A percentile compares a stretch with the other conserved stretches of the same genome.
Conservation (phyloP, 2,888 invertebrate species). For the Platycheirus albimanus region DNA sequence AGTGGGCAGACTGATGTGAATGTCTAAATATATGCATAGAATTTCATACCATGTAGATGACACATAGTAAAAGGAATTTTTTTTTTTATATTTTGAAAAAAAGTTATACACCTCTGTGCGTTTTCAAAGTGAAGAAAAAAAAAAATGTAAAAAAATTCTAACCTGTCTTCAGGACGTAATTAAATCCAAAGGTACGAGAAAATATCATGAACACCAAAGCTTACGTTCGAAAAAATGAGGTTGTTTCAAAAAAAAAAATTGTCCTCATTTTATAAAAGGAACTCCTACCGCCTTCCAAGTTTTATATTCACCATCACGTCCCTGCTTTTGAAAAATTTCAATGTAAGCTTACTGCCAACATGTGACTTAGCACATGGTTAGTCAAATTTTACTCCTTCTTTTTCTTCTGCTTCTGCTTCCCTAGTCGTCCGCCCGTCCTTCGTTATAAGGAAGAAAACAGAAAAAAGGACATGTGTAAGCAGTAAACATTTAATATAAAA, state of each 20-base stretch:
- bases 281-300: background rate
- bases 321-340: slow-evolving; percentile 42
- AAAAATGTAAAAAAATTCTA: background rate
- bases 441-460: slow-evolving; percentile 25
- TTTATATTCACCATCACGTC: background rate
- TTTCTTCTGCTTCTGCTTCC: background rate
- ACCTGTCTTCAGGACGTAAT: slow-evolving; percentile 45
- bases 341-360: slow-evolving; percentile 40
- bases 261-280: background rate
- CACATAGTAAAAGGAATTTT: no score
- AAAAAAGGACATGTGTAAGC: slow-evolving; percentile 42
- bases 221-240: slow-evolving; percentile 37
- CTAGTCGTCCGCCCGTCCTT: background rate
- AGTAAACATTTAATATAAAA: slow-evolving; percentile 25
- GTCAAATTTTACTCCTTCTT: no score
- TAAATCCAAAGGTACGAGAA: slow-evolving; percentile 47
- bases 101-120: background rate
- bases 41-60: no score
- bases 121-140: slow-evolving; percentile 5
- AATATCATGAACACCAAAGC: slow-evolving; percentile 16
- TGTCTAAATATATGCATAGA: background rate
- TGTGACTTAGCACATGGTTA: slow-evolving; percentile 39
- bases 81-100: no score
- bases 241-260: slow-evolving; percentile 21
- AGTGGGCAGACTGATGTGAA: slow-evolving; percentile 14